Evolutionary conservation across 2,113 vertebrate genomes (phyloP), one percentile per base, ranked within the genome.

Genomic region (Atractosteus spatula): DNA sequence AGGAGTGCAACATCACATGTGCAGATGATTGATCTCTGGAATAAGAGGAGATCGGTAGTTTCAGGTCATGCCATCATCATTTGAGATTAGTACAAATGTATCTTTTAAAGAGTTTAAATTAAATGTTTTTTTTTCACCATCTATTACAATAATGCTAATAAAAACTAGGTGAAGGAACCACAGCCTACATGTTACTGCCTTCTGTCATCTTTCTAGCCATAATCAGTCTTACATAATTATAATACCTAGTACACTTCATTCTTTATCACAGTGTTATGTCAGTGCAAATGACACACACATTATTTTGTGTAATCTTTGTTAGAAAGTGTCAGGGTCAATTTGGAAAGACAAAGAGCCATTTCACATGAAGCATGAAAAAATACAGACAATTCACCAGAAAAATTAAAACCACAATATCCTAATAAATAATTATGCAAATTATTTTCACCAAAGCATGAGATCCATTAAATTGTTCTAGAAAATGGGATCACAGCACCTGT

Each of bases 221-320:
- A 83, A 85, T 88, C 85, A 78, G 83, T 77, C 80, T 81, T 71
- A 16, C 14, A 4, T 59, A 59, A 7, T 59, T 59, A 59, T 13
- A 59, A 59, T n/a, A 76, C 83, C 29, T 76, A 76, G 80, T 80
- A 82, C 80, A 82, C 80, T 86, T 86, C 84, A 85, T 89, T 87
- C 89, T 82, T 90, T 87, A 84, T 85, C 83, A 75, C 78, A 74
- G 85, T 78, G 83, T 87, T 88, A 82, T 73, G 59, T 74, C 55
- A 55, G 73, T 42, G 72, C 81, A 85, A 87, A 87, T 80, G 85
- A 86, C 82, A 77, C 80, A 80, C 76, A 80, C 86, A 81, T 87
- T 78, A 87, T 88, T 85, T 72, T 72, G 76, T 77, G 43, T 75
- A 69, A 79, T 79, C 67, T 14, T 84, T 83, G 80, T 75, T 78